Base-by-base conservation (phyloP, 2,888 invertebrate genomes). In the Melipona beecheii region DNA sequence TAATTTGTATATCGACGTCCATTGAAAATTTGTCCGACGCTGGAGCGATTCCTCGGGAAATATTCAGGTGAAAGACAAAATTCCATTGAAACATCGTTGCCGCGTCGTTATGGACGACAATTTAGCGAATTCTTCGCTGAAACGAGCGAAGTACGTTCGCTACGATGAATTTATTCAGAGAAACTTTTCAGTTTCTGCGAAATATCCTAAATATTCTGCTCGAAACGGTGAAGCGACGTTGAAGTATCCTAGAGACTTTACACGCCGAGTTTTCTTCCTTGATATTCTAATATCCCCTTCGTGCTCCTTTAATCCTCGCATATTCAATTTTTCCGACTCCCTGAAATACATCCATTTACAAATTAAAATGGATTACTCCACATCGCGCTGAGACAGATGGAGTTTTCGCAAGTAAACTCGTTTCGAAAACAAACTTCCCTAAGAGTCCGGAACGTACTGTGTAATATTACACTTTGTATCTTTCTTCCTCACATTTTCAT, bases 341-440 rank as follows among this genome's bases (percentile, higher is more conserved):
- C 11, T 49, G 58, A 60, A 49, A 58, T 58, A 27, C n/a, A 27
- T 60, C 71, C 71, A 72, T 72, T 72, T 60, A 49, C 43, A 60
- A 58, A 72, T 72, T 72, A 72, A 72, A 72, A 60, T 72, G 58
- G 43, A 43, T 72, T 21, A 36, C 15, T 19, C n/a, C 19, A 21
- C 17, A 19, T 43, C 13, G 17, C 19, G n/a, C 11, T 71, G 56
- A 19, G 15, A 56, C 43, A 43, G 2, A n/a, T 24, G 13, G 13
- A 5, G 15, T 43, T 31, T 36, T 24, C 24, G 17, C 21, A 19
- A 43, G 31, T 19, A 27, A 56, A 27, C 4, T 58, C 1, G 21
- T 21, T 17, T 15, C 15, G 27, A 15, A 9, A 15, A 24, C 31
- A 31, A 31, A 52, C 27, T 27, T 27, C 24, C 5, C 52, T 2